phyloP scores from a whole-genome alignment of 2,888 invertebrate genomes.

The Cheilosia vernalis region DNA sequence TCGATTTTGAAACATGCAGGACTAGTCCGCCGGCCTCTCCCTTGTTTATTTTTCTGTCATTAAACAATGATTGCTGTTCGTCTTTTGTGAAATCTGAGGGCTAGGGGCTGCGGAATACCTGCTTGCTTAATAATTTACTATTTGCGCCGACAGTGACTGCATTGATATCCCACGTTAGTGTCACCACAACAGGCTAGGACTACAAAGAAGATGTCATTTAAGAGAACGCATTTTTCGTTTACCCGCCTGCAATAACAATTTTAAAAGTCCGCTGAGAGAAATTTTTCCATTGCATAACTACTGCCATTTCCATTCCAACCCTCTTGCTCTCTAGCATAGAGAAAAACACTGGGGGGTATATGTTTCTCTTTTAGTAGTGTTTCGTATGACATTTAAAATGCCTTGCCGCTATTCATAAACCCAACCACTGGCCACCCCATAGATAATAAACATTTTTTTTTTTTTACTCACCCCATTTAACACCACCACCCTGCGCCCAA shows the following conservation, averaged over 20 bases:
- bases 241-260: not conserved
- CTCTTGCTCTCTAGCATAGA: not conserved
- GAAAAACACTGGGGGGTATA: not conserved
- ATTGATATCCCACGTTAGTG: constrained; percentile 9
- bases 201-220: not conserved
- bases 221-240: constrained; percentile 25
- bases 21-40: too few relatives aligned
- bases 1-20: constrained; percentile 20
- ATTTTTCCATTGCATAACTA: constrained; percentile 68
- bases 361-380: constrained; percentile 37
- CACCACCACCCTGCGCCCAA: not conserved
- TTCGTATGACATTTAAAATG: constrained; percentile 13
- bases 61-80: not conserved
- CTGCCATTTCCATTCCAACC: constrained; percentile 13
- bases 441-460: constrained; percentile 20
- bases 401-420: constrained; percentile 19
- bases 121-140: constrained; percentile 12
- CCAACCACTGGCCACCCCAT: not conserved
- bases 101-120: not conserved
- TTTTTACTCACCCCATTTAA: constrained; percentile 22
- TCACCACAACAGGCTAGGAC: not conserved
- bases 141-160: constrained; percentile 27
- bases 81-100: too few relatives aligned
- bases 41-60: constrained; percentile 12
- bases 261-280: constrained; percentile 15